Percentiles rank a stretch among this genome's conserved stretches.
Conservation (phyloP, 1,140 invertebrate genomes). For the Palaemon carinicauda region DNA sequence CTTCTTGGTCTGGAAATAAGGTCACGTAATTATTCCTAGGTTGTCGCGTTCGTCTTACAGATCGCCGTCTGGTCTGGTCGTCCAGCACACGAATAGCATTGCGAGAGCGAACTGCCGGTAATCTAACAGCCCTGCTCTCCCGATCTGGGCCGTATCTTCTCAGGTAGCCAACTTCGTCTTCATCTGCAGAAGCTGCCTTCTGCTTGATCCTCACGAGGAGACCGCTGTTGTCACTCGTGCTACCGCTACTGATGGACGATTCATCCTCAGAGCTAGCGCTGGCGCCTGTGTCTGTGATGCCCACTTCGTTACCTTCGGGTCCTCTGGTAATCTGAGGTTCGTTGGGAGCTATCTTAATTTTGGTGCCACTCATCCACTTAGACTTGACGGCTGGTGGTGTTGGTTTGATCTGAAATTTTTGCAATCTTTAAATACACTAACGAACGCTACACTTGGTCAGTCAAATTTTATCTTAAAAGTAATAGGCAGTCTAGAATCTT, state of each 20-base stretch:
- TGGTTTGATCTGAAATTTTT: too few species aligned
- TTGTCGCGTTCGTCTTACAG: not conserved
- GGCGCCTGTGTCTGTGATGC: not conserved
- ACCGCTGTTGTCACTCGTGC: conserved; percentile 21
- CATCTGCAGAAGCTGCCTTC: conserved; percentile 13
- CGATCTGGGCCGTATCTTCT: not conserved
- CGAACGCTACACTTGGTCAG: too few species aligned
- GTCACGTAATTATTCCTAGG: conserved; percentile 21
- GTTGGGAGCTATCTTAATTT: too few species aligned
- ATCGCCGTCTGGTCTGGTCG: not conserved
- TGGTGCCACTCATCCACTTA: too few species aligned
- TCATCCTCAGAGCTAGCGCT: not conserved
- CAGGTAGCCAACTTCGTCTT: not conserved
- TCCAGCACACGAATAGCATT: not conserved
- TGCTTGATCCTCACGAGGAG: conserved; percentile 28
- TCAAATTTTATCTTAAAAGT: too few species aligned
- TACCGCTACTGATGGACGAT: not conserved
- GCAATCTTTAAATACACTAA: too few species aligned
- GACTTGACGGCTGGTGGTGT: too few species aligned
- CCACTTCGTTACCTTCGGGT: not conserved
- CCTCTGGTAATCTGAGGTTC: not conserved
- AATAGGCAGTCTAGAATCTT: too few species aligned
- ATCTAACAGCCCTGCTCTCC: not conserved
- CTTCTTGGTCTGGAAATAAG: conserved; percentile 4
- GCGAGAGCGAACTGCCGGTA: not conserved